Conservation (phyloP, 1,140 invertebrate species). For the Sinonovacula constricta region DNA sequence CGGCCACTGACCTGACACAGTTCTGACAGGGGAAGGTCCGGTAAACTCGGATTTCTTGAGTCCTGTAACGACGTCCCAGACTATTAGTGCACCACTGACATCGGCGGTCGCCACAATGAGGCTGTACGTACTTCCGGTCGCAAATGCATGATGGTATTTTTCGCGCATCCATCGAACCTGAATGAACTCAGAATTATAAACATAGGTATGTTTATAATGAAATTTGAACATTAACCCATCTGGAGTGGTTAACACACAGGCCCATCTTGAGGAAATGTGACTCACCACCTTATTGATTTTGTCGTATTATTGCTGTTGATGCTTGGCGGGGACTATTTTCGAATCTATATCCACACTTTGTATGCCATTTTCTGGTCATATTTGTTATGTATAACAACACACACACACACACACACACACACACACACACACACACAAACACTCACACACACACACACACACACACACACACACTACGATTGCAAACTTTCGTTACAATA, state of each 20-base stretch:
- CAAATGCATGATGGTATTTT: constrained; percentile 45
- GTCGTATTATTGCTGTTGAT: too few species aligned
- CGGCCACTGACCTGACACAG: constrained; percentile 16
- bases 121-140: constrained; percentile 39
- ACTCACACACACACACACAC: too few species aligned
- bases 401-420: too few species aligned
- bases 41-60: not conserved
- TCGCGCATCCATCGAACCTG: constrained; percentile 32
- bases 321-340: too few species aligned
- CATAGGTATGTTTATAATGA: not conserved
- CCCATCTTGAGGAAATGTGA: not conserved
- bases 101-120: constrained; percentile 26
- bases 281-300: not conserved
- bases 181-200: not conserved
- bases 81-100: constrained; percentile 10
- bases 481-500: too few species aligned
- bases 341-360: too few species aligned
- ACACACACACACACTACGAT: too few species aligned
- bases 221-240: not conserved
- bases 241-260: not conserved
- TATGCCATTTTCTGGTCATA: too few species aligned
- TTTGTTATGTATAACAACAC: too few species aligned
- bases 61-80: constrained; percentile 35
- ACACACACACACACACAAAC: too few species aligned
- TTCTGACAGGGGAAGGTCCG: not conserved